These are phyloP conservation scores for Plotosus lineatus DNA, from an alignment of 2,113 vertebrate genomes.

Conservation along the genomic window DNA sequence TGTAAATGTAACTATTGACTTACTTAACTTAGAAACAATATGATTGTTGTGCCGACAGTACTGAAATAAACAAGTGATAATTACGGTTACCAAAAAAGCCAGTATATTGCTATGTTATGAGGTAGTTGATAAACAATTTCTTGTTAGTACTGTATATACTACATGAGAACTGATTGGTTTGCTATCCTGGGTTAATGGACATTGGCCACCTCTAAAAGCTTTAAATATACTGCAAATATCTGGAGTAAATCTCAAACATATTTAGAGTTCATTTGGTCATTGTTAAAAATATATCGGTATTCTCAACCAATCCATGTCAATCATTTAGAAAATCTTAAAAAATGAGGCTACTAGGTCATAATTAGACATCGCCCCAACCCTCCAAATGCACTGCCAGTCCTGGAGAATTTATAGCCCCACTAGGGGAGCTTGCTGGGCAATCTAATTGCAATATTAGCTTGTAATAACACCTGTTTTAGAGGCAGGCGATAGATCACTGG, in stretches of 20 bases:
- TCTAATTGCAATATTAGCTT: conserved; percentile 78
- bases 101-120: background rate
- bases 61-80: no score
- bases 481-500: conserved; percentile 55
- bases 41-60: no score
- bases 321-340: background rate
- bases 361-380: conserved; percentile 62
- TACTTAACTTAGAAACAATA: no score
- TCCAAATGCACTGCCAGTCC: conserved; percentile 61
- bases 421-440: conserved; percentile 64
- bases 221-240: no score
- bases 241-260: no score
- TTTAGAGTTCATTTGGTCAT: no score
- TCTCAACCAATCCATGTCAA: background rate
- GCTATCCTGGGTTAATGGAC: no score
- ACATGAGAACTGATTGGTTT: no score
- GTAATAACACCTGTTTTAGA: conserved; percentile 70
- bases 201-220: no score
- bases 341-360: conserved; percentile 55
- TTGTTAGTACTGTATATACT: no score
- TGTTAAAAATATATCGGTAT: background rate
- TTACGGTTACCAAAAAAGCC: no score
- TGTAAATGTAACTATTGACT: no score
- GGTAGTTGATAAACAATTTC: background rate
- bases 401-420: conserved; percentile 66